These are phyloP conservation scores for Drosophila recens DNA, from an alignment of 2,888 invertebrate genomes.

Conservation along the genomic window DNA sequence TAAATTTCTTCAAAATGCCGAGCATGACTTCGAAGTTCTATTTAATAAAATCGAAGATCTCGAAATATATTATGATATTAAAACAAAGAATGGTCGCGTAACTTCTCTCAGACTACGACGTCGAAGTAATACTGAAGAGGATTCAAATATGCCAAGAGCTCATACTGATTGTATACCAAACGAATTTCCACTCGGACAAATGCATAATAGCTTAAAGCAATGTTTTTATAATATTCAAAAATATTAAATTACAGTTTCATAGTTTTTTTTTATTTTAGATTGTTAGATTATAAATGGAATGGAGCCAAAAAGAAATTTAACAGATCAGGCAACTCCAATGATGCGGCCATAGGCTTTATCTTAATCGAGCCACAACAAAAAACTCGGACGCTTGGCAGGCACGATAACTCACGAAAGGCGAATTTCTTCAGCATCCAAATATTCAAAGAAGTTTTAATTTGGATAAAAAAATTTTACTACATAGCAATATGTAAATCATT, in stretches of 20 bases:
- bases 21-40: slow-evolving; percentile 76
- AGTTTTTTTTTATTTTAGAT: background rate
- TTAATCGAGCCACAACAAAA: too few species aligned
- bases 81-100: slow-evolving; percentile 67
- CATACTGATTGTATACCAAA: slow-evolving; percentile 70
- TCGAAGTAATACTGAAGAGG: slow-evolving; percentile 11
- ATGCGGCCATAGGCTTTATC: too few species aligned
- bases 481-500: too few species aligned
- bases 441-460: too few species aligned
- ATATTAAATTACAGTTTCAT: slow-evolving; percentile 21
- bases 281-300: background rate
- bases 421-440: too few species aligned
- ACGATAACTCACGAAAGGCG: too few species aligned
- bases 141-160: background rate
- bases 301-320: background rate
- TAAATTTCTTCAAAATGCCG: slow-evolving; percentile 76
- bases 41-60: slow-evolving; percentile 79
- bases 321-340: too few species aligned
- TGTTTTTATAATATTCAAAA: slow-evolving; percentile 65
- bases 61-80: slow-evolving; percentile 81
- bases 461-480: too few species aligned
- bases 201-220: slow-evolving; percentile 61
- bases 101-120: slow-evolving; percentile 39
- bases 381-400: too few species aligned
- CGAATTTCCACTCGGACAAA: slow-evolving; percentile 76